These are phyloP conservation scores for Orbicella faveolata DNA, from an alignment of 64 coral and sea anemone species.

Conservation along the genomic window DNA sequence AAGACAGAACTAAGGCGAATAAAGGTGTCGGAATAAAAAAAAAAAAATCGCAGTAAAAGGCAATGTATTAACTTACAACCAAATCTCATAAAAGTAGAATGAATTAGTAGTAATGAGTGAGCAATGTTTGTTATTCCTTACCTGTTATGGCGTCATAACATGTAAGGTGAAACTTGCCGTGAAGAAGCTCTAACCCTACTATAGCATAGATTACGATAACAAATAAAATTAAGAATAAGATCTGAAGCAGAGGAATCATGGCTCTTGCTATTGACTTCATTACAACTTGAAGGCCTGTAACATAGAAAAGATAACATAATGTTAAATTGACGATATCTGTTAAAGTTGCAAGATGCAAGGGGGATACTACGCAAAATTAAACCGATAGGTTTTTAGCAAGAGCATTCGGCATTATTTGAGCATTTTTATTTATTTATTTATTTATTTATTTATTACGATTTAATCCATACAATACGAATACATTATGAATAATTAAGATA, in stretches of 20 bases:
- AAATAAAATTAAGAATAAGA: slow-evolving; percentile 90
- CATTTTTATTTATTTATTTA: no score
- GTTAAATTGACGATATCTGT: background rate
- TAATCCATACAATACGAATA: no score
- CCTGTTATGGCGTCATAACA: slow-evolving; percentile 68
- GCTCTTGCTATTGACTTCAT: slow-evolving; percentile 98
- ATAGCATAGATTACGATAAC: slow-evolving; percentile 99
- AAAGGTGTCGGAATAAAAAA: no score
- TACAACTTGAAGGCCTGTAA: slow-evolving; percentile 94
- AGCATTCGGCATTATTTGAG: no score
- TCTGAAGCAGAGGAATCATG: slow-evolving; percentile 96
- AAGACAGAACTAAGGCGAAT: no score
- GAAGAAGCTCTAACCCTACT: slow-evolving; percentile 88
- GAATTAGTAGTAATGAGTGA: background rate
- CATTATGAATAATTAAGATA: no score
- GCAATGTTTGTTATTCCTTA: slow-evolving; percentile 21
- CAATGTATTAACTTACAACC: no score
- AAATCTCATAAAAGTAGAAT: no score
- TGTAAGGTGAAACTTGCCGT: slow-evolving; percentile 80
- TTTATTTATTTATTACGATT: no score
- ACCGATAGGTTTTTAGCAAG: no score
- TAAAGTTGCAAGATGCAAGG: background rate
- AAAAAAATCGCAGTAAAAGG: no score
- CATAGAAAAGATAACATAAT: background rate
- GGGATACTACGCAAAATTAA: background rate